Conservation (phyloP, 2,888 invertebrate species). For the Bhutanitis thaidina region DNA sequence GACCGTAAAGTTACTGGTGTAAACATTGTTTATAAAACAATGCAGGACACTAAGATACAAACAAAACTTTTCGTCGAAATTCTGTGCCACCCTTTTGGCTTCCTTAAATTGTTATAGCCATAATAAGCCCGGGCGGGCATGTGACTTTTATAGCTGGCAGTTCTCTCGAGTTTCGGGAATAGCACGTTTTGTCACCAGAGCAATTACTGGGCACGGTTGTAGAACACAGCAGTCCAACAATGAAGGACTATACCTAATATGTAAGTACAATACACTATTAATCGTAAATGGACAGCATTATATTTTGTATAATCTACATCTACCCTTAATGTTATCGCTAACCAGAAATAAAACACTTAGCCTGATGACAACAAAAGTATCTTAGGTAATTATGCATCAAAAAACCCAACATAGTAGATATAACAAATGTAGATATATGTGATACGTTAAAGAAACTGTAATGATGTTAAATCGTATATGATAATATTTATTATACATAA, state of each 20-base stretch:
- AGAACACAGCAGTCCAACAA: slow-evolving; percentile 39
- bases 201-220: slow-evolving; percentile 53
- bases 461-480: too few species aligned
- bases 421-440: too few species aligned
- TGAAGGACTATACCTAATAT: slow-evolving; percentile 45
- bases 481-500: too few species aligned
- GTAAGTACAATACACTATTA: slow-evolving; percentile 31
- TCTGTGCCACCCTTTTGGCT: slow-evolving; percentile 72
- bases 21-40: slow-evolving; percentile 78
- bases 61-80: slow-evolving; percentile 73
- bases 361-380: too few species aligned
- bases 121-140: slow-evolving; percentile 71
- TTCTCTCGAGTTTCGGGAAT: slow-evolving; percentile 63
- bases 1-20: slow-evolving; percentile 71
- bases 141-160: slow-evolving; percentile 73
- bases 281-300: too few species aligned
- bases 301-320: too few species aligned
- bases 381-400: too few species aligned
- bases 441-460: too few species aligned
- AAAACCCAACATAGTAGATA: too few species aligned
- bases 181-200: slow-evolving; percentile 61
- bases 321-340: too few species aligned
- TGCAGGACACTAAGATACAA: slow-evolving; percentile 59
- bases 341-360: too few species aligned
- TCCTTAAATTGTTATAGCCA: slow-evolving; percentile 76